Percentiles rank a stretch among this genome's conserved stretches.
These are phyloP conservation scores for Gortyna flavago DNA, from an alignment of 2,888 invertebrate genomes.

Conservation along the genomic window DNA sequence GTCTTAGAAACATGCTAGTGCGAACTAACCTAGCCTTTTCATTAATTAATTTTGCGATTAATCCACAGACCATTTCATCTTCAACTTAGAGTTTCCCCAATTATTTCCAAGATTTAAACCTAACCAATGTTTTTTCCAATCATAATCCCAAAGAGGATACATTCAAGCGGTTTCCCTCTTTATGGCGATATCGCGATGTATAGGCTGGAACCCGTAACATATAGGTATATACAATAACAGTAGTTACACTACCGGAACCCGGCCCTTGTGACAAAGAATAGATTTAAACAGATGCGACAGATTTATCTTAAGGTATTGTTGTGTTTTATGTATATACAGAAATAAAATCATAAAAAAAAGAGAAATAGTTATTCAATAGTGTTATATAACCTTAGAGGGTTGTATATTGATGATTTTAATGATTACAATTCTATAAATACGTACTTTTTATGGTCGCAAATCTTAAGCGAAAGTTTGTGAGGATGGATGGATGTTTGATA, in stretches of 20 bases:
- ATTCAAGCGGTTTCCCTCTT: slow-evolving; percentile 53
- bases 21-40: not conserved
- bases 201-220: slow-evolving; percentile 62
- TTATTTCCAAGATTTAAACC: not conserved
- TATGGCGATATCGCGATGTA: slow-evolving; percentile 67
- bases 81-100: not conserved
- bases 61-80: too few relatives aligned
- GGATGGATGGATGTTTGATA: too few relatives aligned
- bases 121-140: slow-evolving; percentile 10
- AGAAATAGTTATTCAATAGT: too few relatives aligned
- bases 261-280: slow-evolving; percentile 40
- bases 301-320: not conserved
- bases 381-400: too few relatives aligned
- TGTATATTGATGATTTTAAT: not conserved
- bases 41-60: not conserved
- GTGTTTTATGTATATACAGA: not conserved
- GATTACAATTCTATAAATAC: not conserved
- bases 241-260: slow-evolving; percentile 36
- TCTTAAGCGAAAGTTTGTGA: too few relatives aligned
- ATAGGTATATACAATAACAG: slow-evolving; percentile 63
- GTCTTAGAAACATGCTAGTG: not conserved
- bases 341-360: not conserved
- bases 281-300: slow-evolving; percentile 14
- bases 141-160: slow-evolving; percentile 29
- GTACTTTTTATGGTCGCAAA: too few relatives aligned